Percentiles rank a stretch among this genome's conserved stretches.
phyloP scores from a whole-genome alignment of 2,113 vertebrate species.

The Amphiprion percula region DNA sequence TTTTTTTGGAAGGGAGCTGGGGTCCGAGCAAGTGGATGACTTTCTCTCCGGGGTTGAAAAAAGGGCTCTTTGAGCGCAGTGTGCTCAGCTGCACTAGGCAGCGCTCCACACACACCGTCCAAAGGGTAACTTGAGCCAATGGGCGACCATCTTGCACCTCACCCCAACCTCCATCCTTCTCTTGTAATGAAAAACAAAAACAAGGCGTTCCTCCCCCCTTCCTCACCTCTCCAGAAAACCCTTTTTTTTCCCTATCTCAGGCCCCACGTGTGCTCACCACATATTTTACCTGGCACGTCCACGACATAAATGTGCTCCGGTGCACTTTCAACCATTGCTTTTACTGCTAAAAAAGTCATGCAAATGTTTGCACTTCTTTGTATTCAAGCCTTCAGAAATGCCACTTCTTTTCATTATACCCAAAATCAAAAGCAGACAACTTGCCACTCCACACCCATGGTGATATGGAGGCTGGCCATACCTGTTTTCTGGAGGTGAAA shows the following conservation, averaged over 20 bases:
- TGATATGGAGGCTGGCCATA: too few relatives aligned
- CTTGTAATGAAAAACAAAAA: slow-evolving; percentile 78
- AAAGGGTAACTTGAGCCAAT: slow-evolving; percentile 80
- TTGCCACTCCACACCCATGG: too few relatives aligned
- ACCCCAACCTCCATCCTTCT: slow-evolving; percentile 23
- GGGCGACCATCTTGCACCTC: slow-evolving; percentile 66
- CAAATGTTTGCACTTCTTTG: slow-evolving; percentile 12
- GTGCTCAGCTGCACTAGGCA: slow-evolving; percentile 83
- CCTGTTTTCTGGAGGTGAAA: too few relatives aligned
- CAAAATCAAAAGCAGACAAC: too few relatives aligned
- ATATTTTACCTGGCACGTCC: slow-evolving; percentile 66
- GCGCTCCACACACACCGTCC: slow-evolving; percentile 75
- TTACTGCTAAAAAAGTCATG: slow-evolving; percentile 16
- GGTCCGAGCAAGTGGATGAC: slow-evolving; percentile 70
- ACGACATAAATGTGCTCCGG: slow-evolving; percentile 32
- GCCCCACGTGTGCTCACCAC: slow-evolving; percentile 49
- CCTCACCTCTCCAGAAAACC: slow-evolving; percentile 7
- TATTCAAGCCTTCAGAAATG: slow-evolving; percentile 11
- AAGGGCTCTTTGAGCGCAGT: slow-evolving; percentile 80
- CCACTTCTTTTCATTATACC: background rate
- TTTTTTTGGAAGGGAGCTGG: slow-evolving; percentile 58
- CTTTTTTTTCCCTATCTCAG: slow-evolving; percentile 31
- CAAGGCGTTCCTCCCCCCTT: slow-evolving; percentile 65
- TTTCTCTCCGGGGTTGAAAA: slow-evolving; percentile 75
- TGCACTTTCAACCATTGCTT: slow-evolving; percentile 19